phyloP scores from a whole-genome alignment of 1,140 invertebrate genomes.

The Macrocentrus cingulum region DNA sequence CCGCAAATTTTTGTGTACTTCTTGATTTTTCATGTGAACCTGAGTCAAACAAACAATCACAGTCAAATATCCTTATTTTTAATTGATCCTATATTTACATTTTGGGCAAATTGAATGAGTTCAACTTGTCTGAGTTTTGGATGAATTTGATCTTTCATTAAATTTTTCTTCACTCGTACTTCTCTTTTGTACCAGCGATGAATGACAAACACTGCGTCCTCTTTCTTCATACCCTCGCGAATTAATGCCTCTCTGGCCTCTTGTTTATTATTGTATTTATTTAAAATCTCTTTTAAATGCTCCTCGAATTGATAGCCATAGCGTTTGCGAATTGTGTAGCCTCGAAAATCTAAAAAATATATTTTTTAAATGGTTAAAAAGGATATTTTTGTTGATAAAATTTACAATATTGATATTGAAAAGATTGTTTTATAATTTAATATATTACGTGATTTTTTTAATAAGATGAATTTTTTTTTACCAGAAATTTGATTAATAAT shows the following conservation, averaged over 20 bases:
- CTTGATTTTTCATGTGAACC: constrained; percentile 71
- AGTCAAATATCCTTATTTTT: neutral
- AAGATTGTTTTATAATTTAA: no score
- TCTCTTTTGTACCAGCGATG: constrained; percentile 55
- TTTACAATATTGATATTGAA: no score
- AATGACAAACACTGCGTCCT: constrained; percentile 57
- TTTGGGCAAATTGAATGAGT: constrained; percentile 59
- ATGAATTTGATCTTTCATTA: constrained; percentile 42
- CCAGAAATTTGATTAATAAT: neutral
- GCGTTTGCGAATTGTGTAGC: constrained; percentile 66
- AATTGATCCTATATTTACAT: constrained; percentile 29
- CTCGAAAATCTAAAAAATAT: constrained; percentile 63
- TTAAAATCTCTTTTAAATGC: constrained; percentile 51
- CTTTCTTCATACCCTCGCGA: constrained; percentile 55
- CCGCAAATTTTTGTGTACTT: constrained; percentile 68
- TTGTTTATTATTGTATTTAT: constrained; percentile 49
- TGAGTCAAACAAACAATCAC: constrained; percentile 36
- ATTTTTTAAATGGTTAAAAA: neutral
- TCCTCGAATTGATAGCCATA: constrained; percentile 63
- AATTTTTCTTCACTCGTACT: constrained; percentile 39
- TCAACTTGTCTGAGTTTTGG: constrained; percentile 55
- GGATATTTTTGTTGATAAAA: no score
- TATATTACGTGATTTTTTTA: no score
- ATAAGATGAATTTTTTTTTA: no score
- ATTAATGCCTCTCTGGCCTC: constrained; percentile 52